Conservation (phyloP, 2,888 invertebrate species). For the Clitarchus hookeri region DNA sequence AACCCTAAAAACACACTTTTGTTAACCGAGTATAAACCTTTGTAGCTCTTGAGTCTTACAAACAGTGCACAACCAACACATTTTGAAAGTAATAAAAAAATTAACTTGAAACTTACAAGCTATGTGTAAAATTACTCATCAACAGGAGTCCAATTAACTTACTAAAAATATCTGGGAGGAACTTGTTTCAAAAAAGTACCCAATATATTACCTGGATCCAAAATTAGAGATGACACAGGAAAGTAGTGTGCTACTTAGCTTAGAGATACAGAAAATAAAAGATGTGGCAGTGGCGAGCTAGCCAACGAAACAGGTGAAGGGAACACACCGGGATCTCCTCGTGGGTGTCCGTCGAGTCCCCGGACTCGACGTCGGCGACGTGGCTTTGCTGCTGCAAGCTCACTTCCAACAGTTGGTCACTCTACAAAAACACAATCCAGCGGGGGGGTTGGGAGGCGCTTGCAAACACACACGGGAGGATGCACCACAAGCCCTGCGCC, state of each 20-base stretch:
- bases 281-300: not conserved
- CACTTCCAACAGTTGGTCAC: conserved; percentile 53
- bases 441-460: not conserved
- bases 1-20: too few species aligned
- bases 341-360: conserved; percentile 28
- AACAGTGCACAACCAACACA: too few species aligned
- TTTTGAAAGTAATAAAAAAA: too few species aligned
- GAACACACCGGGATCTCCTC: conserved; percentile 39
- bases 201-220: not conserved
- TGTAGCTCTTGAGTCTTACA: too few species aligned
- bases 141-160: too few species aligned
- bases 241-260: not conserved
- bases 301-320: conserved; percentile 18
- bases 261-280: not conserved
- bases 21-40: too few species aligned
- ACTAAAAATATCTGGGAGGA: too few species aligned
- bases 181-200: not conserved
- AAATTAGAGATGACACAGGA: not conserved
- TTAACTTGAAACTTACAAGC: too few species aligned
- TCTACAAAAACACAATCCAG: conserved; percentile 50
- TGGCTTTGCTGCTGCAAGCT: conserved; percentile 47
- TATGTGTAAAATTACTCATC: too few species aligned
- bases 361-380: conserved; percentile 16
- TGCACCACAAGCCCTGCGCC: not conserved
- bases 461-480: not conserved